Evolutionary conservation across 2,113 vertebrate genomes (phyloP), one percentile per base, ranked within the genome.

Genomic region (Pseudopodoces humilis): DNA sequence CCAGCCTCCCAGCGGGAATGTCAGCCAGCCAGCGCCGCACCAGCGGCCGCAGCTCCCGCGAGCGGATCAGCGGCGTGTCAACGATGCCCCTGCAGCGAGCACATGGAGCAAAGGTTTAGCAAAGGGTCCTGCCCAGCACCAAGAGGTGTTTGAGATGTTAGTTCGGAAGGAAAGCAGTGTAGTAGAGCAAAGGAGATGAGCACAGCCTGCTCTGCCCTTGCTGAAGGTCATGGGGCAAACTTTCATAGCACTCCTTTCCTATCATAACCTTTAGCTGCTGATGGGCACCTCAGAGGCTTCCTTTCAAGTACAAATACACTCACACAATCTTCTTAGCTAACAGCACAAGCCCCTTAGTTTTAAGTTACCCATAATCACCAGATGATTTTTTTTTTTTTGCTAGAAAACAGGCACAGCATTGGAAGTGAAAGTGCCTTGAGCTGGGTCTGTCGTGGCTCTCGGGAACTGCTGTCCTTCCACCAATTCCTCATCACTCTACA

Each of bases 31-130:
- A 98, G 96, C 96, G 95, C 97, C 58, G 97, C 97, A 98, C 97
- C 96, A 99, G 98, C 16, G 98, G 98, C 97, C 65, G 97, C 97
- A 98, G 98, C 82, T 97, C 98, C 97, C 95, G 96, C 41, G 98
- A 98, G 95, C 72, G 98, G 98, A 98, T 98, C 96, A 98, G 98
- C 50, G 98, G 97, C 11, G 98, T 99, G 97, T 98, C 98, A n/a
- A 98, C 98, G 83, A 98, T 98, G 96, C 98, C 98, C 96, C 98
- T 98, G 97, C 92, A 97, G 65, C 0, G 0, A 90, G 47, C 35
- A 86, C 81, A 85, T 0, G 2, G 2, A 17, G 5, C 11, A 0
- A 10, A 33, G 62, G 41, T 3, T 91, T 8, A 86, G 52, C 10
- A 21, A 2, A 0, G 0, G 16, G 18, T 22, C 22, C 47, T 35